Base-by-base conservation (phyloP, 2,797 vertebrate species). In the Alosa sapidissima region DNA sequence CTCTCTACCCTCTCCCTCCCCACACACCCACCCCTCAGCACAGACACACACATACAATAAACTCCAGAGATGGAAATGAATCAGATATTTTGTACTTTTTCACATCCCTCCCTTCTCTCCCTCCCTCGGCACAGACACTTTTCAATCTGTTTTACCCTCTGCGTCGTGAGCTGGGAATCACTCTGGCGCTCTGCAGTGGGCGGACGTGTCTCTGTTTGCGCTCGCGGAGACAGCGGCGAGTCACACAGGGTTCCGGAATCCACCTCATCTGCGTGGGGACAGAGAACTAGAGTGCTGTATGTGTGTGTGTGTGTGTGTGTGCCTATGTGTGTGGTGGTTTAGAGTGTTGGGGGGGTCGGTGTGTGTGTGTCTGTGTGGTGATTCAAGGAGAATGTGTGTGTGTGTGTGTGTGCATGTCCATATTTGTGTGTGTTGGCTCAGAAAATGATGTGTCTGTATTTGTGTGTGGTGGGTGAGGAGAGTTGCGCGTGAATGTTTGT, bases 201-300 rank as follows among this genome's bases (percentile, higher is more conserved):
- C 89, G 93, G 93, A 87, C 91, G 94, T 94, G 93, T 94, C 94
- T 93, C 93, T 93, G 92, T 94, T 92, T 85, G 93, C 89, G 89
- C 91, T 92, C 87, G 86, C 92, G 89, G 93, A 92, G 91, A 91
- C 93, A 91, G 93, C 90, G 93, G 93, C 48, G 82, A 88, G 88
- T 89, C 89, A 89, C 86, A 5, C 65, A 88, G 83, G 86, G 88
- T 87, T 85, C 87, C 86, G 87, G 89, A 88, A 85, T 81, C 84
- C 62, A 87, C 85, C 85, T 87, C 68, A 68, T 78, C 72, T 78
- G 72, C 36, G 72, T 78, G 72, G 72, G 72, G 72, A 78, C 16
- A 78, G 36, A 78, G 33, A 5, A 47, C 72, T 78, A 16, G 72
- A 78, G 72, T 78, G 72, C 11, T 78, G 5, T 78, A 14, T 78